Conservation (phyloP, 2,888 invertebrate genomes). For the Furcula furcula region DNA sequence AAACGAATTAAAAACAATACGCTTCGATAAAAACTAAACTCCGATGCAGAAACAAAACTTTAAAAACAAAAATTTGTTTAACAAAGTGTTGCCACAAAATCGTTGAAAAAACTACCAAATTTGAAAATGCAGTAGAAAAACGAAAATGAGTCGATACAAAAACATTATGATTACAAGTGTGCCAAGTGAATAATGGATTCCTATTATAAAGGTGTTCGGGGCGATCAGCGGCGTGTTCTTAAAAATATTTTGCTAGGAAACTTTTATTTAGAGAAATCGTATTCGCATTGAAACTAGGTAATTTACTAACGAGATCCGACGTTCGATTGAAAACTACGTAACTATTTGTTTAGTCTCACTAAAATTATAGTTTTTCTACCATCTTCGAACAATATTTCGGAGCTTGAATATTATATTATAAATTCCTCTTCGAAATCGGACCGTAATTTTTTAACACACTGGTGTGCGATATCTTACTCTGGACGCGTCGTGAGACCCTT, state of each 20-base stretch:
- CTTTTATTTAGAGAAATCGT: conserved; percentile 43
- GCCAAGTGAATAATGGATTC: conserved; percentile 42
- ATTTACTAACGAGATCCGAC: conserved; percentile 33
- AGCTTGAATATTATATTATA: background rate
- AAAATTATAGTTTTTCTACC: background rate
- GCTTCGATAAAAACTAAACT: conserved; percentile 31
- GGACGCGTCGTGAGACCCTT: conserved; percentile 22
- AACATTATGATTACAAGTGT: conserved; percentile 38
- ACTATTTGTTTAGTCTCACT: background rate
- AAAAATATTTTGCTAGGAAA: conserved; percentile 45
- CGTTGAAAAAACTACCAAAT: conserved; percentile 27
- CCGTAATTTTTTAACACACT: conserved; percentile 18
- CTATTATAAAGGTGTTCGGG: conserved; percentile 39
- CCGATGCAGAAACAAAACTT: conserved; percentile 36
- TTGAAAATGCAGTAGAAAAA: conserved; percentile 35
- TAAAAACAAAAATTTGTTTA: conserved; percentile 39
- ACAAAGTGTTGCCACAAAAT: conserved; percentile 52
- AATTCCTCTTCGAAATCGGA: conserved; percentile 9
- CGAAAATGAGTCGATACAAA: conserved; percentile 29
- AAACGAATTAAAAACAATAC: conserved; percentile 32
- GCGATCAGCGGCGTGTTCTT: conserved; percentile 54
- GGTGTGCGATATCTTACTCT: conserved; percentile 21
- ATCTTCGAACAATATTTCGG: background rate
- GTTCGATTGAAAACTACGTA: conserved; percentile 14
- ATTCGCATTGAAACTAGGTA: conserved; percentile 51